These are phyloP conservation scores for Paracanthobrama guichenoti DNA, from an alignment of 2,113 vertebrate species.

Conservation along the genomic window DNA sequence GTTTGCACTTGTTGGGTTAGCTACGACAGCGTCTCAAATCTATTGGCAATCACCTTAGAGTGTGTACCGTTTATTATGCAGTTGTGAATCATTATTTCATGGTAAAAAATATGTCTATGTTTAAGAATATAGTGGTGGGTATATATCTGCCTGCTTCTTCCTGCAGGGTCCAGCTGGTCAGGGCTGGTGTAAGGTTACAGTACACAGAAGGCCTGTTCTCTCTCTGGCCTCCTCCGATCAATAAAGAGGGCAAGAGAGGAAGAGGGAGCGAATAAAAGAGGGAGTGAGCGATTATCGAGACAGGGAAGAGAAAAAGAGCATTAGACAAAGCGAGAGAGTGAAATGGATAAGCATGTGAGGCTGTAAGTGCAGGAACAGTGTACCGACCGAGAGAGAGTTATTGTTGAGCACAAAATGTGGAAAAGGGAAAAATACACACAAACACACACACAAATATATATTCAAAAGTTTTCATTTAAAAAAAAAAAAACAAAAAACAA, in stretches of 20 bases:
- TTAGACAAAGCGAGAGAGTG: slow-evolving; percentile 19
- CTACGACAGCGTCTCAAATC: background rate
- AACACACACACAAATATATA: too few species aligned
- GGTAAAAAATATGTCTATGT: slow-evolving; percentile 17
- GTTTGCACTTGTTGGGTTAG: background rate
- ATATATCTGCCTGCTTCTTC: slow-evolving; percentile 44
- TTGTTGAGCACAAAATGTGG: slow-evolving; percentile 10
- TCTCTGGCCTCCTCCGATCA: slow-evolving; percentile 66
- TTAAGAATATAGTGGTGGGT: background rate
- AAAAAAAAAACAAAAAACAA: too few species aligned
- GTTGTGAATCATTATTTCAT: background rate
- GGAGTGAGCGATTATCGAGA: slow-evolving; percentile 49
- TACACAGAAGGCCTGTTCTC: slow-evolving; percentile 63
- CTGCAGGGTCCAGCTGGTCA: slow-evolving; percentile 65
- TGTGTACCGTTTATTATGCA: background rate
- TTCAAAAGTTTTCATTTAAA: too few species aligned
- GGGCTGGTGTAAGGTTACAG: slow-evolving; percentile 70
- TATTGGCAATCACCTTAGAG: background rate
- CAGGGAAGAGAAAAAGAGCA: slow-evolving; percentile 34
- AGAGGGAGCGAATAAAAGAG: slow-evolving; percentile 23
- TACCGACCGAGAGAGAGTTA: background rate
- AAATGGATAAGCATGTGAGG: slow-evolving; percentile 19
- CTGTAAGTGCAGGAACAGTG: slow-evolving; percentile 21
- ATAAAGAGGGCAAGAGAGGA: slow-evolving; percentile 64
- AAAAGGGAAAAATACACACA: too few species aligned